These are phyloP conservation scores for Tenthredo scrophulariae DNA, from an alignment of 2,888 invertebrate species.

Conservation along the genomic window DNA sequence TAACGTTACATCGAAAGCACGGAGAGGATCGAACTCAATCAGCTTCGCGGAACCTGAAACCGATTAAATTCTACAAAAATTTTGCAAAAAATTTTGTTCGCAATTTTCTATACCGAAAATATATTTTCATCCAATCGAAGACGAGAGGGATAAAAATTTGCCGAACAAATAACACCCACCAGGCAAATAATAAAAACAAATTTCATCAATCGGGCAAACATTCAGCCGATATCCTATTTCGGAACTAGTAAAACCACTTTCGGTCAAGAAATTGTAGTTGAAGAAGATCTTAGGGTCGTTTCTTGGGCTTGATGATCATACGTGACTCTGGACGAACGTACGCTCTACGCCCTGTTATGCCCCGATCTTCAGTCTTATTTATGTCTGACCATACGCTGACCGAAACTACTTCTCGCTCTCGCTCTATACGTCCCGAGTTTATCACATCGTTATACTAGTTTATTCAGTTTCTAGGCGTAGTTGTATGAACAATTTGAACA, in stretches of 20 bases:
- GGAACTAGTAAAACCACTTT: background rate
- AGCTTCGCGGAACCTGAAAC: slow-evolving; percentile 89
- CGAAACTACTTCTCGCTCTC: slow-evolving; percentile 2
- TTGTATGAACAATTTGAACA: background rate
- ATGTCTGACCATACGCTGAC: slow-evolving; percentile 27
- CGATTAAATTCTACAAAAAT: background rate
- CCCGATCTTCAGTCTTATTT: background rate
- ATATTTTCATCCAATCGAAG: background rate
- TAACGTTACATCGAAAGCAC: slow-evolving; percentile 87
- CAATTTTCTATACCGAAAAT: background rate
- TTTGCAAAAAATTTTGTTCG: background rate
- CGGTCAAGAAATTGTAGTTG: background rate
- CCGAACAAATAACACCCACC: too few species aligned
- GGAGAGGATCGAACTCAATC: slow-evolving; percentile 95
- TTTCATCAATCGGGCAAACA: background rate
- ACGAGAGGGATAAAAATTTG: background rate
- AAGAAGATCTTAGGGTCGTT: slow-evolving; percentile 31
- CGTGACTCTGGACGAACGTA: slow-evolving; percentile 22
- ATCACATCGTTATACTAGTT: slow-evolving; percentile 14
- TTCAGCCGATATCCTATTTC: slow-evolving; percentile 29
- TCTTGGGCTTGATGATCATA: slow-evolving; percentile 21
- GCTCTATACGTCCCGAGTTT: background rate
- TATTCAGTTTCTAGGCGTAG: background rate
- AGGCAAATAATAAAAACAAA: background rate
- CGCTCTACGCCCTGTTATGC: background rate